Evolutionary conservation across 2,888 invertebrate genomes (phyloP), one percentile per base, ranked within the genome.

Genomic region (Drosophila peninsularis): DNA sequence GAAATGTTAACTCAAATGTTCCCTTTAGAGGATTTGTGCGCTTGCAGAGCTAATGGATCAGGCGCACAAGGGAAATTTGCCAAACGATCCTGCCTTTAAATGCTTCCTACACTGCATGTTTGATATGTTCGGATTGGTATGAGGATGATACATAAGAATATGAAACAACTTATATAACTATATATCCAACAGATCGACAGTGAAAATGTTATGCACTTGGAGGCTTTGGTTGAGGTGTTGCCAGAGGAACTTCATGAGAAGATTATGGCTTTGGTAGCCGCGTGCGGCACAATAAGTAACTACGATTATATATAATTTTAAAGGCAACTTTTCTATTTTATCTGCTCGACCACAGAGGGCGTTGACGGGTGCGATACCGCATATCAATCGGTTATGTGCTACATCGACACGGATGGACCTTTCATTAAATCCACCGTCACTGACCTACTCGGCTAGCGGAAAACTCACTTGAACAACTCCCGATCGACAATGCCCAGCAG

Each of bases 81-180:
- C 91, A 11, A 65, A 73, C 13, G 88, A 91, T 66, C 79, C 71
- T 11, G 57, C 64, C 9, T 75, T 92, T 1, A 88, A 92, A 60
- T 92, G 92, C 39, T 92, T 91, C 56, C 45, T 92, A 0, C 90
- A 92, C 49, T 92, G 92, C 68, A 75, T 92, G 62, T 85, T 92
- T 41, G 82, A 91, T n/a, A 85, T 80, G 61, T 80, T 91, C 30
- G 91, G 91, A 44, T 69, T 92, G 77, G 92, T 92, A 58, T 74
- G 90, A 61, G 39, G 9, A 10, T 1, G 5, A 3, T 3, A 11
- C 0, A 11, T 5, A 9, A n/a, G n/a, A 24, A 13, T 13, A n/a
- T 30, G 17, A 13, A 24, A 24, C 14, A n/a, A 24, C 1, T 30
- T 10, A 30, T 36, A 11, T n/a, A 24, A 24, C 1, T 24, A 17